phyloP scores from a whole-genome alignment of 2,113 vertebrate genomes.

The Seriola quinqueradiata region DNA sequence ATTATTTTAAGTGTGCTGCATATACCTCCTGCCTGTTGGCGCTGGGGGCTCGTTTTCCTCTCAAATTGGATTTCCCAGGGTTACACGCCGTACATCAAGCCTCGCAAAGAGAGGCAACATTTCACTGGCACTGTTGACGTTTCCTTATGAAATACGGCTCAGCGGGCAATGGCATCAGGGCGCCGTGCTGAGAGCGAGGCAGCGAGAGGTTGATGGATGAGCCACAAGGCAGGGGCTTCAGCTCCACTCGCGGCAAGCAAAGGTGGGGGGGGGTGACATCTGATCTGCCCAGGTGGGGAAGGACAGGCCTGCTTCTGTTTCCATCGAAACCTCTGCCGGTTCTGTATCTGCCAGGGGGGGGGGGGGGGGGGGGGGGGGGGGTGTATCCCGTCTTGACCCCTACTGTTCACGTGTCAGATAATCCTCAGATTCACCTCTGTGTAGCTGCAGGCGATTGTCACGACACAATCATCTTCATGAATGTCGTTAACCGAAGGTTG shows the following conservation, averaged over 20 bases:
- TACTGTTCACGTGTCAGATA: conserved; percentile 5
- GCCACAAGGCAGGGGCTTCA: conserved; percentile 50
- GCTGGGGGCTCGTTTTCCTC: conserved; percentile 25
- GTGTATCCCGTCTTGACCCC: conserved; percentile 26
- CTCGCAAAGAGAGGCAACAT: conserved; percentile 34
- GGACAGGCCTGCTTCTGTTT: conserved; percentile 61
- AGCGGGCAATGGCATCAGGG: conserved; percentile 45
- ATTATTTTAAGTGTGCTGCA: conserved; percentile 35
- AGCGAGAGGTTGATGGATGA: conserved; percentile 45
- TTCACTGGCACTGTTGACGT: conserved; percentile 55
- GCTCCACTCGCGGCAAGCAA: conserved; percentile 23
- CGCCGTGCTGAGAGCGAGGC: conserved; percentile 46
- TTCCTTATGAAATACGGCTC: conserved; percentile 60
- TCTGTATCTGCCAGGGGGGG: not conserved
- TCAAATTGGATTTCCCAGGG: conserved; percentile 27
- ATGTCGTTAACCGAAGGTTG: not conserved
- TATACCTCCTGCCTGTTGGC: conserved; percentile 14
- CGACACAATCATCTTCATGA: not conserved
- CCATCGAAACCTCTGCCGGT: conserved; percentile 27
- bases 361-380: not conserved
- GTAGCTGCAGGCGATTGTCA: not conserved
- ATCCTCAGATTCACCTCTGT: not conserved
- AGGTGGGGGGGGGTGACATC: conserved; percentile 20
- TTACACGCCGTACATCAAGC: conserved; percentile 24
- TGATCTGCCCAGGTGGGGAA: conserved; percentile 44